Base-by-base conservation (phyloP, 1,140 invertebrate genomes). In the Drosophila persimilis region DNA sequence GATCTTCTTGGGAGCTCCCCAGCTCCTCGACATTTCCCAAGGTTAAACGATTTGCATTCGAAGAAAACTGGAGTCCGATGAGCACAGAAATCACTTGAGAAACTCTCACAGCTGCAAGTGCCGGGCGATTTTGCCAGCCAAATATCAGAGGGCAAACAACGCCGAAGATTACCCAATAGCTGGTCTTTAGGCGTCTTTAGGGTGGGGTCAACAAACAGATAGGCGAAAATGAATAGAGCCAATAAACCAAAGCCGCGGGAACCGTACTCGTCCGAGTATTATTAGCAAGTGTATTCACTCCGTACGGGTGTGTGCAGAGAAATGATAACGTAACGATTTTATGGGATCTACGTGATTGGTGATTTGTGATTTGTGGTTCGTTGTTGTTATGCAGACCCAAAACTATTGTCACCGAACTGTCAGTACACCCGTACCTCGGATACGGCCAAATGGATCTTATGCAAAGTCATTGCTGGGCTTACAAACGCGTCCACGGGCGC, bases 391-490 rank as follows among this genome's bases (percentile, higher is more conserved):
- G 73, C 70, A 73, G 79, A 47, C 73, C 61, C 56, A 58, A 76
- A 35, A 64, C 56, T 48, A 29, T 61, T 55, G 73, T 47, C 56
- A 22, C 47, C 46, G 43, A 46, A 52, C 51, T 46, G 56, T 9
- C 31, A 9, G 31, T 31, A 31, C 31, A 35, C 13, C 17, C 35
- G 26, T 17, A 41, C 45, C 54, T 44, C 22, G 41, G 46, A 35
- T 35, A 47, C 26, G 50, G 35, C 35, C 63, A 77, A 73, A 52
- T 77, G 70, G 56, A 75, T 81, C 81, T 86, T 86, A 86, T 86
- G 81, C 81, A 86, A 88, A 86, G 81, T 86, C 81, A 86, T 80
- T 77, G 81, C 64, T 69, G 59, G 73, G 67, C 76, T 77, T 66
- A 73, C 67, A 63, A 70, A 76, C 61, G 69, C 43, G 73, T 54